Base-by-base conservation (phyloP, 1,140 invertebrate species). In the Colletes latitarsis region DNA sequence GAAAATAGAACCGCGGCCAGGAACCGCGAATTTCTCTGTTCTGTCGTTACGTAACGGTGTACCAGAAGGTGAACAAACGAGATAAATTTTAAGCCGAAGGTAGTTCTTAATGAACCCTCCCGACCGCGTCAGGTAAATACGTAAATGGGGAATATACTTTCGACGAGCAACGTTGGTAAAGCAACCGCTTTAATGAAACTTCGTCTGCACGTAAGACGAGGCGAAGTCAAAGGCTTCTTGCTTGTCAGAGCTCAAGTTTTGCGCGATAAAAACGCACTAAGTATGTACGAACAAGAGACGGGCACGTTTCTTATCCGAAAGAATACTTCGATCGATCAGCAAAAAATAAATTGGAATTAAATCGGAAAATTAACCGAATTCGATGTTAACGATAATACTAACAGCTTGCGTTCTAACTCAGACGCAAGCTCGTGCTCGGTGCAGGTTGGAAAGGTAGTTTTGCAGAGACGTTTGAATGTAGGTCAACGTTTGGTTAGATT, bases 101-200 rank as follows among this genome's bases (percentile, higher is more conserved):
- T 53, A 46, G 49, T 39, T 2, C 19, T 12, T n/a, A 15, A 43
- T 43, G 39, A 78, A 39, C 60, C 57, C 67, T n/a, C 30, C 60
- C 67, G 70, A 63, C 67, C 39, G 77, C 52, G 21, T 52, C 9
- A 21, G 41, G 52, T 71, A 81, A 76, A 76, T 76, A 83, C 49
- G 49, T 49, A 49, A 49, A 49, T 49, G 10, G 49, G 41, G 70
- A 67, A 12, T 82, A n/a, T 82, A n/a, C 21, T n/a, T 66, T 66
- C 6, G 41, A 19, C 63, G 10, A 43, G 43, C 12, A 6, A 4
- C 15, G 9, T 19, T 3, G 41, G 4, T 49, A 21, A 21, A 49
- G n/a, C 64, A 49, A 41, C 60, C 39, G 17, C 39, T 63, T 63
- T 49, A 49, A 49, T 49, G 49, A 49, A 49, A 49, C 49, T 49